These are phyloP conservation scores for Drosophila tropicalis DNA, from an alignment of 1,140 invertebrate species.

Conservation along the genomic window DNA sequence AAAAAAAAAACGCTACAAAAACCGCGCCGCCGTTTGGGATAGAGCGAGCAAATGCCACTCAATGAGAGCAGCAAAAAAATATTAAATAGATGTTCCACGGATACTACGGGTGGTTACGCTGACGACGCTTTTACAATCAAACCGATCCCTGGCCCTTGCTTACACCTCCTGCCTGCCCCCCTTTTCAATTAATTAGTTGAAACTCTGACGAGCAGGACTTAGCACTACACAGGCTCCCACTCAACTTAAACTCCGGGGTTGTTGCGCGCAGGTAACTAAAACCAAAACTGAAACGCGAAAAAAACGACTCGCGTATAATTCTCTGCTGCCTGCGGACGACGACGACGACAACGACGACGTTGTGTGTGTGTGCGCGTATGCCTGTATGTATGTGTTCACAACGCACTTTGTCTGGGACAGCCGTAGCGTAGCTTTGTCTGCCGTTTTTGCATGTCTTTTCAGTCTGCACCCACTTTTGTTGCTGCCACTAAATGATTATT, in stretches of 20 bases:
- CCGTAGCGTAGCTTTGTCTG: slow-evolving; percentile 73
- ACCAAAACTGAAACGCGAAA: slow-evolving; percentile 75
- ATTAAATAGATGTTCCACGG: slow-evolving; percentile 19
- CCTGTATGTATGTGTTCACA: slow-evolving; percentile 41
- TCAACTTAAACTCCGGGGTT: slow-evolving; percentile 50
- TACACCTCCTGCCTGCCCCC: slow-evolving; percentile 1
- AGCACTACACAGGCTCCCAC: slow-evolving; percentile 34
- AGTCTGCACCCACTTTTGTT: neutral
- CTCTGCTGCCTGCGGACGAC: slow-evolving; percentile 33
- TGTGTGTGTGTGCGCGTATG: neutral
- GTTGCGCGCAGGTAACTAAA: slow-evolving; percentile 76
- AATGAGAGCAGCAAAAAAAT: slow-evolving; percentile 10
- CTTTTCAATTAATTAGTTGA: slow-evolving; percentile 11
- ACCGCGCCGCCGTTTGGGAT: neutral
- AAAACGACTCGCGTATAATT: slow-evolving; percentile 68
- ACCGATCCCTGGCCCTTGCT: neutral
- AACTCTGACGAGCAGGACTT: slow-evolving; percentile 25
- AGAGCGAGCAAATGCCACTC: neutral
- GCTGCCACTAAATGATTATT: neutral
- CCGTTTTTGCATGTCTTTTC: slow-evolving; percentile 36
- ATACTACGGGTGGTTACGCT: slow-evolving; percentile 12
- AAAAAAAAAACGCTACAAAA: neutral
- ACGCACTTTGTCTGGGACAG: slow-evolving; percentile 61
- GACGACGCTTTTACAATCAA: slow-evolving; percentile 21
- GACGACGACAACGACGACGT: neutral